Evolutionary conservation across 2,888 invertebrate genomes (phyloP).

Genomic region (Phanerotoma sp.): DNA sequence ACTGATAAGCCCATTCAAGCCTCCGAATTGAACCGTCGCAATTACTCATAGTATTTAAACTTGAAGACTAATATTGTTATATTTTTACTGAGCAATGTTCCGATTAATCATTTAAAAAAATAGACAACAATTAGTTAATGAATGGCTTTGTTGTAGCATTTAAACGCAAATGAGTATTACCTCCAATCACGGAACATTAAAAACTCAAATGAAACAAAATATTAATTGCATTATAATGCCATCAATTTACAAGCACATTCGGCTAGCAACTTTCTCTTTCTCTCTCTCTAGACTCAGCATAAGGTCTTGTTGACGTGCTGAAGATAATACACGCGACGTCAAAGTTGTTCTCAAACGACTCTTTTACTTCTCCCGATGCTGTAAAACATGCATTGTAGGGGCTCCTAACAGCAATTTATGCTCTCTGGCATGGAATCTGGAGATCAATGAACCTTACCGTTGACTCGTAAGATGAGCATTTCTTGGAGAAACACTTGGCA

Average conservation of each 20-base stretch:
- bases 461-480: constrained; percentile 32
- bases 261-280: no score
- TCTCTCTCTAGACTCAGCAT: no score
- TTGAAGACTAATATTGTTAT: constrained; percentile 7
- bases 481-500: constrained; percentile 33
- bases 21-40: no score
- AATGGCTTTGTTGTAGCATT: no score
- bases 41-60: neutral
- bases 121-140: no score
- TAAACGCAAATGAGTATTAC: no score
- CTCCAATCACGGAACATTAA: no score
- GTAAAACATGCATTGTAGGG: neutral
- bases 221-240: neutral
- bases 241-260: neutral
- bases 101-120: no score
- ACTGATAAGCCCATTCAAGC: no score
- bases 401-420: constrained; percentile 1
- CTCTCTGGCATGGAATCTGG: constrained; percentile 18
- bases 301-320: neutral
- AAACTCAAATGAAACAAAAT: neutral
- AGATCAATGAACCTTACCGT: constrained; percentile 38
- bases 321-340: neutral
- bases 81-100: neutral
- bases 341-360: constrained; percentile 5
- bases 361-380: constrained; percentile 3